Conservation (phyloP, 2,888 invertebrate species). For the Yponomeuta sedellus region DNA sequence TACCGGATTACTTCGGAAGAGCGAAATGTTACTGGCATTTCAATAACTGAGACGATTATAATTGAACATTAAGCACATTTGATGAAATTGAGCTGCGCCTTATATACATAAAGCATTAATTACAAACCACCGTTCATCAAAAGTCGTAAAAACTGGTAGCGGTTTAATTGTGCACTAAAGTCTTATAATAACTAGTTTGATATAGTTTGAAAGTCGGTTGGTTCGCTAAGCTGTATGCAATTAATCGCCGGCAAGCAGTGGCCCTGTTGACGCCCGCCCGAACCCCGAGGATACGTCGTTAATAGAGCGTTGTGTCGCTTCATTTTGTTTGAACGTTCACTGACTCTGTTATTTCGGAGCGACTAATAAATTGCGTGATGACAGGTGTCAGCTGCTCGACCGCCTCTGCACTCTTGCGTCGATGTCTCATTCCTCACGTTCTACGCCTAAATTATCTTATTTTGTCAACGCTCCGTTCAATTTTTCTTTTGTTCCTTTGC, state of each 20-base stretch:
- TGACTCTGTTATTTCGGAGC: conserved; percentile 74
- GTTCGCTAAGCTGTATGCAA: conserved; percentile 42
- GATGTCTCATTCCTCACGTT: conserved; percentile 76
- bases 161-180: conserved; percentile 32
- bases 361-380: conserved; percentile 75
- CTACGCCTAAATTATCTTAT: conserved; percentile 74
- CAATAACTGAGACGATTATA: background rate
- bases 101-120: conserved; percentile 25
- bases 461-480: conserved; percentile 74
- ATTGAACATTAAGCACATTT: background rate
- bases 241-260: conserved; percentile 42
- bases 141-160: conserved; percentile 33
- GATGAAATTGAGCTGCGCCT: background rate
- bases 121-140: conserved; percentile 27
- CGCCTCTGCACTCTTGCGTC: conserved; percentile 76
- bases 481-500: conserved; percentile 64
- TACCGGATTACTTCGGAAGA: background rate
- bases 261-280: conserved; percentile 50
- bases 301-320: conserved; percentile 71
- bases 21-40: background rate
- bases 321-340: conserved; percentile 72
- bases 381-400: conserved; percentile 75
- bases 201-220: conserved; percentile 23
- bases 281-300: conserved; percentile 62
- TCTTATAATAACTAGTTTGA: conserved; percentile 27